Percentiles rank a stretch among this genome's conserved stretches.
phyloP scores from a whole-genome alignment of 1,140 invertebrate genomes.

The Sitodiplosis mosellana region DNA sequence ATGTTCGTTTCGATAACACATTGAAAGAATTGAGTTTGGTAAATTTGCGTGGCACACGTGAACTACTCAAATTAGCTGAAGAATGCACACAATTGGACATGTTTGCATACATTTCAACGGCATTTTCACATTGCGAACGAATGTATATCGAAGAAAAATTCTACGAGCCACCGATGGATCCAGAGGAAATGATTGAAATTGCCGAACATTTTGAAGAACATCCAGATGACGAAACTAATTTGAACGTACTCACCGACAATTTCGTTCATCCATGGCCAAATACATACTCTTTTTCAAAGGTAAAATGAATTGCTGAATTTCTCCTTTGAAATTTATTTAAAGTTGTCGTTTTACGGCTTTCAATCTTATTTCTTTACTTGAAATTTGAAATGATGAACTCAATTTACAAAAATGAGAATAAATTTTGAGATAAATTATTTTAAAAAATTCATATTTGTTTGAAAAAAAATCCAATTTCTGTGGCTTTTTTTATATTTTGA shows the following conservation, averaged over 20 bases:
- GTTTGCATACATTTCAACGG: slow-evolving; percentile 43
- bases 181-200: slow-evolving; percentile 39
- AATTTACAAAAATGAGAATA: no score
- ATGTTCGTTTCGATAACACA: slow-evolving; percentile 66
- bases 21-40: slow-evolving; percentile 32
- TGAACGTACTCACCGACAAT: slow-evolving; percentile 39
- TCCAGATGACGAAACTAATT: slow-evolving; percentile 26
- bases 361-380: no score
- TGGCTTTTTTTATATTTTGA: not conserved
- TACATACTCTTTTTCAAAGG: slow-evolving; percentile 33
- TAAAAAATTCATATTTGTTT: no score
- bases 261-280: slow-evolving; percentile 32
- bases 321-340: no score
- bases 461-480: no score
- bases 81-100: slow-evolving; percentile 36
- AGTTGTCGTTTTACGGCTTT: no score
- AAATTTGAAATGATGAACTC: no score
- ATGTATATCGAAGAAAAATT: slow-evolving; percentile 34
- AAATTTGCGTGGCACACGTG: slow-evolving; percentile 33
- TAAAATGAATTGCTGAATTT: no score
- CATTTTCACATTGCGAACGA: slow-evolving; percentile 37
- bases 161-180: slow-evolving; percentile 31
- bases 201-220: slow-evolving; percentile 45
- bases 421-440: no score
- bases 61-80: slow-evolving; percentile 30